phyloP scores from a whole-genome alignment of 2,888 invertebrate species.

The Nycteola revayana region DNA sequence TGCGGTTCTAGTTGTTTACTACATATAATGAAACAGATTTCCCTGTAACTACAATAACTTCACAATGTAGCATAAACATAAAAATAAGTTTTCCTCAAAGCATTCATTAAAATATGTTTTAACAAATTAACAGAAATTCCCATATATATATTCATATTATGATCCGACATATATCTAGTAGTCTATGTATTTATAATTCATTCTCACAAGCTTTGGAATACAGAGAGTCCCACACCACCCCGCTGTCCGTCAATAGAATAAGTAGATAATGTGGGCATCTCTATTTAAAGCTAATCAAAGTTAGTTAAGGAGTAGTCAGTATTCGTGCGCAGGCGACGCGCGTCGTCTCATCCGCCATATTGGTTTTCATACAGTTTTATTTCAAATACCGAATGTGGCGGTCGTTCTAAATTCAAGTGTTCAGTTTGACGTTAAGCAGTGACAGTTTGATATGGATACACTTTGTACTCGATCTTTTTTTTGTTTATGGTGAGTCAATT shows the following conservation, averaged over 20 bases:
- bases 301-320: conserved; percentile 83
- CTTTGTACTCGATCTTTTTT: conserved; percentile 30
- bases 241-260: conserved; percentile 77
- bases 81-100: too few species aligned
- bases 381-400: conserved; percentile 56
- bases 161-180: too few species aligned
- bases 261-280: conserved; percentile 81
- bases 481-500: conserved; percentile 32
- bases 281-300: conserved; percentile 86
- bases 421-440: conserved; percentile 64
- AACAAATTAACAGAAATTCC: too few species aligned
- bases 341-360: conserved; percentile 52
- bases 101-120: too few species aligned
- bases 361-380: conserved; percentile 54
- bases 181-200: too few species aligned
- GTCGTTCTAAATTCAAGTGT: conserved; percentile 53
- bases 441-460: conserved; percentile 65
- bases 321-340: conserved; percentile 66
- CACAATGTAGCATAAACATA: too few species aligned
- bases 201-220: conserved; percentile 42
- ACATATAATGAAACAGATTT: too few species aligned
- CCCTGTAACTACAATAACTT: too few species aligned
- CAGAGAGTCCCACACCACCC: conserved; percentile 59
- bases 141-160: too few species aligned
- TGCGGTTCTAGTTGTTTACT: too few species aligned